Evolutionary conservation across 2,113 vertebrate species (phyloP).

Genomic region (Hippotragus niger): DNA sequence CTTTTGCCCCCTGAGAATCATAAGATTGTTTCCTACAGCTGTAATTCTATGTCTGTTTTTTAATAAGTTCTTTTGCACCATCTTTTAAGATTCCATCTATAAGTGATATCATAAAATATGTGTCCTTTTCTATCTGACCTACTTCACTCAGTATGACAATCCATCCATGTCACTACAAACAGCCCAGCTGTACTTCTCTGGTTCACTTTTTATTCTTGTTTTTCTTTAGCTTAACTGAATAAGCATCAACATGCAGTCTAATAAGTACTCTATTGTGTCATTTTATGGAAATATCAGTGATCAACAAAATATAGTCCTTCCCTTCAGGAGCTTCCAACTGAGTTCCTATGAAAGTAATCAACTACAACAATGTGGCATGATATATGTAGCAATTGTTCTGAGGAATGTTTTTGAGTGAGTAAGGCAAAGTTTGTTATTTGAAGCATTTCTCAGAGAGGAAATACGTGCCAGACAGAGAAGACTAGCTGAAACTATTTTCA

Average conservation of each 20-base stretch:
- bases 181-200: not conserved
- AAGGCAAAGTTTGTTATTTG: not conserved
- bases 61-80: not conserved
- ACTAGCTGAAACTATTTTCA: not conserved
- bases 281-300: not conserved
- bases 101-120: not conserved
- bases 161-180: not conserved
- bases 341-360: not conserved
- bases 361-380: not conserved
- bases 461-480: not conserved
- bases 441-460: not conserved
- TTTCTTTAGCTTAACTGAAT: not conserved
- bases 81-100: not conserved
- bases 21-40: not conserved
- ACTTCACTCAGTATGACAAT: not conserved
- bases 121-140: not conserved
- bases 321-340: not conserved
- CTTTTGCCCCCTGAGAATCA: not conserved
- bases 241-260: not conserved
- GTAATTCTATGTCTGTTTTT: not conserved
- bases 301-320: not conserved
- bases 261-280: not conserved
- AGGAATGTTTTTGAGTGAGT: not conserved
- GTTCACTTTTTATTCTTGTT: not conserved
- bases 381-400: not conserved